Evolutionary conservation across 2,888 invertebrate species (phyloP), one percentile per base, ranked within the genome.

Genomic region (Lomographa bimaculata): DNA sequence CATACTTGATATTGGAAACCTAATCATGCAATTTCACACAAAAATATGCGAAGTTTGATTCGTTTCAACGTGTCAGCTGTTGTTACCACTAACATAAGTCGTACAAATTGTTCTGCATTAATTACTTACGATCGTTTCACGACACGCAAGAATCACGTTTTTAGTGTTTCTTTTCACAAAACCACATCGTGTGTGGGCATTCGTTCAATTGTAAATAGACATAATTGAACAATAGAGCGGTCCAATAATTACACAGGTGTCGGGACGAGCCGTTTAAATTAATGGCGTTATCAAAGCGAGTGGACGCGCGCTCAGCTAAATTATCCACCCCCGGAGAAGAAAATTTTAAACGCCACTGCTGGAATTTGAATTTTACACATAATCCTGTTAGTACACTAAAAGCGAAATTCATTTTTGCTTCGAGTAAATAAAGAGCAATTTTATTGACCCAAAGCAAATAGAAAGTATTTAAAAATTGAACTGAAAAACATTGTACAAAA

Each of bases 61-160:
- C 14, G 14, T 3, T 14, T 4, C 14, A 14, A 14, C 2, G 4
- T 14, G 14, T 14, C 14, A 4, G 14, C 2, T 59, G 67, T 71
- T 71, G 69, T 64, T 73, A 77, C 58, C 58, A 56, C 61, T 48
- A 54, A 47, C 58, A 66, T 60, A 70, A 67, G 72, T 71, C 59
- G 56, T 70, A 74, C 70, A 69, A 77, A 74, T 74, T 61, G 66
- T 71, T 72, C 60, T 58, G 58, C 62, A 66, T 70, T 78, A 74
- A 73, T 77, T 73, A 74, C 71, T 71, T 67, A 67, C 53, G 50
- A 62, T 53, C 64, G 56, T 64, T 70, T 73, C 67, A 64, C 62
- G 54, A 57, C 79, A 78, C 72, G 72, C 74, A 41, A 50, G 63
- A 75, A 62, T 64, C 63, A 60, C 54, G 65, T 65, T 64, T 68